phyloP scores from a whole-genome alignment of 2,888 invertebrate genomes.

The Tachina lurida region DNA sequence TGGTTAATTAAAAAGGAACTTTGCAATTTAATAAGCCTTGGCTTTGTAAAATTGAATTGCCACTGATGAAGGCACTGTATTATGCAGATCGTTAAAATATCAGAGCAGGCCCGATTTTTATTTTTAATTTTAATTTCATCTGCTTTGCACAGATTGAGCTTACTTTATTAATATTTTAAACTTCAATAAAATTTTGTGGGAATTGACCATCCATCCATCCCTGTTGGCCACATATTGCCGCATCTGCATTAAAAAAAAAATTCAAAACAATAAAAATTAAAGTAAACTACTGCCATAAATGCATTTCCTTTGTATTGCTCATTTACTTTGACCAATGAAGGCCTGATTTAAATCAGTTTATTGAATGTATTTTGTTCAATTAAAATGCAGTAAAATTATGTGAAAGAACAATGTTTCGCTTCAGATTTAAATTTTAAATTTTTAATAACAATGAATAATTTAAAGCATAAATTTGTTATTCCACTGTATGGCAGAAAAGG shows the following conservation, averaged over 20 bases:
- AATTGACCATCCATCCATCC: neutral
- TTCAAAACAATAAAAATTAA: slow-evolving; percentile 47
- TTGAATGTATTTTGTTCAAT: neutral
- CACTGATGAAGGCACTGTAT: no score
- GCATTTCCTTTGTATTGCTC: slow-evolving; percentile 6
- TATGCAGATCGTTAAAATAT: no score
- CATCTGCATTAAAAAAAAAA: slow-evolving; percentile 46
- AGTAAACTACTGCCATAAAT: slow-evolving; percentile 56
- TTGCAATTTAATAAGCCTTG: neutral
- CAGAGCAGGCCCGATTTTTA: no score
- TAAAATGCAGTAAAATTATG: neutral
- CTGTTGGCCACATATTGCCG: neutral
- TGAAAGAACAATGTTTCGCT: slow-evolving; percentile 41
- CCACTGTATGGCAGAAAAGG: neutral
- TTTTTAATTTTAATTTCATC: no score
- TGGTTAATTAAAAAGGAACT: neutral
- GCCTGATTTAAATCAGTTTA: slow-evolving; percentile 19
- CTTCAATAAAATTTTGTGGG: no score
- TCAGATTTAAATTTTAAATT: neutral
- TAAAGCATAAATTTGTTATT: neutral
- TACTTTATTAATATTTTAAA: no score
- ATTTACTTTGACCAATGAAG: neutral
- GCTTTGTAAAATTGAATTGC: no score
- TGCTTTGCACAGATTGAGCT: no score
- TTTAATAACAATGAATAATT: neutral